Percentiles rank a stretch among this genome's conserved stretches.
Conservation (phyloP, 2,888 invertebrate species). For the Agrochola lota region DNA sequence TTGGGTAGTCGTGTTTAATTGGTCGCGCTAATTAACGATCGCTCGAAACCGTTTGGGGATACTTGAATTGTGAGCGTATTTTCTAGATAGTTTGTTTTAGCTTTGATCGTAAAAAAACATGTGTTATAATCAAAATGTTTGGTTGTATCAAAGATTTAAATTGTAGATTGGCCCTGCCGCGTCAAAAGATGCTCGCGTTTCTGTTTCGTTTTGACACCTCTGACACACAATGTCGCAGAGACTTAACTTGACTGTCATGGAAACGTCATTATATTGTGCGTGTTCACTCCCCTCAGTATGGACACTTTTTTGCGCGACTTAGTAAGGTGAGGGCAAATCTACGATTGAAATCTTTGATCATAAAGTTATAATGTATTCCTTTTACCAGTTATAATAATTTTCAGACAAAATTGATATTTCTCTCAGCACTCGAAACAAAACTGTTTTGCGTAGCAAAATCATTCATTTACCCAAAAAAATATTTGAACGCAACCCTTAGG, state of each 20-base stretch:
- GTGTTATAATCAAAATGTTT: no score
- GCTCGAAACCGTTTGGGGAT: background rate
- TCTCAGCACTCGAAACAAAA: conserved; percentile 51
- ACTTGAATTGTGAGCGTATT: background rate
- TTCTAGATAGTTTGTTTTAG: background rate
- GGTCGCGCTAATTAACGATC: conserved; percentile 19
- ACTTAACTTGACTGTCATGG: no score
- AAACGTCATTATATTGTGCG: no score
- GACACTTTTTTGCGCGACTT: no score
- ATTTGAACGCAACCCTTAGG: conserved; percentile 72
- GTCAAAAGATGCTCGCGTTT: no score
- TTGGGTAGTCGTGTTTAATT: conserved; percentile 34
- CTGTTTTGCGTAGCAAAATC: conserved; percentile 60
- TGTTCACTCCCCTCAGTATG: no score
- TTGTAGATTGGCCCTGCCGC: no score
- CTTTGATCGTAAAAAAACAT: background rate
- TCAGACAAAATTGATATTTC: conserved; percentile 5
- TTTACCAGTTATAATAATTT: background rate
- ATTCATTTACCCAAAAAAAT: conserved; percentile 72
- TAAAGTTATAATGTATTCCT: background rate
- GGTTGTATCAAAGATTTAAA: no score
- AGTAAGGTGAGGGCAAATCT: no score
- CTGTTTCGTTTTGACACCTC: no score
- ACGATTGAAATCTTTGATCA: no score
- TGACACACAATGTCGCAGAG: no score